phyloP scores from a whole-genome alignment of 2,797 vertebrate species.

The Sebastes paucispinis region DNA sequence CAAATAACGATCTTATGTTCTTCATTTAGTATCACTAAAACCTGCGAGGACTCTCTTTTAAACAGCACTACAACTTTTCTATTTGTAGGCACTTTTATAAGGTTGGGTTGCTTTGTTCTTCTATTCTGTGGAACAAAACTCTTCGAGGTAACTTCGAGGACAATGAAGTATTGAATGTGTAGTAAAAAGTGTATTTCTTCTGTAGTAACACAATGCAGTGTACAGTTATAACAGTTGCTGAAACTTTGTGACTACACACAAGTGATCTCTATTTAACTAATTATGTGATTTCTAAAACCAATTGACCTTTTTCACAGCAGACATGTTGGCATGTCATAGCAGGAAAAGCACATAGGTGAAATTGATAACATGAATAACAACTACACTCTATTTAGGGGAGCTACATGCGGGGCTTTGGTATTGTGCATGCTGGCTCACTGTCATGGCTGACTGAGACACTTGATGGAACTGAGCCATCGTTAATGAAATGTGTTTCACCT shows the following conservation, averaged over 20 bases:
- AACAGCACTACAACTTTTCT: not conserved
- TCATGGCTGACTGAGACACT: not conserved
- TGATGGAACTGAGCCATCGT: not conserved
- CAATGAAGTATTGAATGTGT: not conserved
- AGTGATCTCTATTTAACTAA: not conserved
- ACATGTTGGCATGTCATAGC: not conserved
- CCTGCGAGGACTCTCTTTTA: not conserved
- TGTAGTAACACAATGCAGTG: not conserved
- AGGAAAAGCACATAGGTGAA: not conserved
- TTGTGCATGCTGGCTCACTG: not conserved
- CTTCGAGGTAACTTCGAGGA: not conserved
- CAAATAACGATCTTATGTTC: not conserved
- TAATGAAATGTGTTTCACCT: not conserved
- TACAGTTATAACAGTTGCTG: not conserved
- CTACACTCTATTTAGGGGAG: not conserved
- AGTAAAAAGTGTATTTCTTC: not conserved
- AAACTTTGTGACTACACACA: not conserved
- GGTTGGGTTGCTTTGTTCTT: not conserved
- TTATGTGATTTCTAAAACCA: not conserved
- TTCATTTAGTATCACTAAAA: not conserved
- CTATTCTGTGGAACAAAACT: not conserved
- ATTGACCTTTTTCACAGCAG: not conserved
- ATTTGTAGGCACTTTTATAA: not conserved
- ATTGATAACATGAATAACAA: not conserved
- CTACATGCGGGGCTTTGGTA: not conserved